Percentiles rank a stretch among this genome's conserved stretches.
Conservation (phyloP, 2,888 invertebrate genomes). For the Chironomus tentans region DNA sequence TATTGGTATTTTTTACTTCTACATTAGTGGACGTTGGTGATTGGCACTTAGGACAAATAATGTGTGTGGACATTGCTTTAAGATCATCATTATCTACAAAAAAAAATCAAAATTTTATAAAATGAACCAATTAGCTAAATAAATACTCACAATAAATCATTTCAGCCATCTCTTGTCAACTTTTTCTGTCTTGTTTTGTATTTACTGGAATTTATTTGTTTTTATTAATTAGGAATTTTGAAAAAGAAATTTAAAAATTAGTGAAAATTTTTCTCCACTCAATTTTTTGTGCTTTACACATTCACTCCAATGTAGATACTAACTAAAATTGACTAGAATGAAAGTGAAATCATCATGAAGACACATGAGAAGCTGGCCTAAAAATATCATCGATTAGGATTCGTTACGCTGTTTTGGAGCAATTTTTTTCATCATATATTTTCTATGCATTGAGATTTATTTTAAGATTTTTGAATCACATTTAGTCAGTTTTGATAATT, state of each 20-base stretch:
- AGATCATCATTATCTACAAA: conserved; percentile 5
- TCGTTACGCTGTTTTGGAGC: conserved; percentile 1
- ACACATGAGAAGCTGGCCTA: conserved; percentile 15
- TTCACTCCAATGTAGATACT: background rate
- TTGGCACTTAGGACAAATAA: conserved; percentile 16
- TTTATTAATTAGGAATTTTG: background rate
- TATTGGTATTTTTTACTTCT: conserved; percentile 17
- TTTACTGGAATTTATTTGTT: background rate
- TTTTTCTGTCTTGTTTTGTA: background rate
- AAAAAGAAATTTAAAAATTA: background rate
- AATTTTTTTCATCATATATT: background rate
- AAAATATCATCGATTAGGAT: conserved; percentile 21
- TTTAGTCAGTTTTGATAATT: too few relatives aligned
- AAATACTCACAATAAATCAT: conserved; percentile 11
- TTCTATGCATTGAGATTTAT: background rate
- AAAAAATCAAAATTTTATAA: background rate
- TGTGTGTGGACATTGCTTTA: background rate
- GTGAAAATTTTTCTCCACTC: background rate
- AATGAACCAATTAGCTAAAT: background rate
- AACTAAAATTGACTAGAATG: conserved; percentile 15
- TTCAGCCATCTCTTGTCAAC: background rate
- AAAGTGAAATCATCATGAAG: conserved; percentile 10
- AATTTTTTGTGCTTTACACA: background rate
- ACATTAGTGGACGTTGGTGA: conserved; percentile 9
- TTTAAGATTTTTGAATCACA: too few relatives aligned